A percentile compares a stretch with the other conserved stretches of the same genome.
phyloP scores from a whole-genome alignment of 2,797 vertebrate species.

The Sternotherus odoratus region DNA sequence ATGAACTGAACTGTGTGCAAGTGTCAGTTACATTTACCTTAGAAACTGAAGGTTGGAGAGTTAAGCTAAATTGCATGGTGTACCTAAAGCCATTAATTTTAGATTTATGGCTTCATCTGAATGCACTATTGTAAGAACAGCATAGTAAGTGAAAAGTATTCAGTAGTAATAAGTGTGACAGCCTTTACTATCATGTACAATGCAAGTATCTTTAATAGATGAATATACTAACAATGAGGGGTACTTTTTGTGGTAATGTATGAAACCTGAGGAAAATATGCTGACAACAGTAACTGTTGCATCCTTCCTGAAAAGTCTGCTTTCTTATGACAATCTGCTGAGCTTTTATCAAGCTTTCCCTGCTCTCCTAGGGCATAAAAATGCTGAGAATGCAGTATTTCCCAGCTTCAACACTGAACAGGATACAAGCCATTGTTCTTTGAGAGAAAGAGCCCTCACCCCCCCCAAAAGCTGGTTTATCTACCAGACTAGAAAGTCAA shows the following conservation, averaged over 20 bases:
- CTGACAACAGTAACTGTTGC: conserved; percentile 73
- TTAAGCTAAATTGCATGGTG: conserved; percentile 4
- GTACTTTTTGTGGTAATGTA: too few relatives aligned
- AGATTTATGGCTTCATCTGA: not conserved
- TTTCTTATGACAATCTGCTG: conserved; percentile 73
- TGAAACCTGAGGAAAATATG: conserved; percentile 55
- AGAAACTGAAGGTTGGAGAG: not conserved
- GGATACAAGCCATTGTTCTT: conserved; percentile 77
- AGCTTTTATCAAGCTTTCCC: conserved; percentile 66
- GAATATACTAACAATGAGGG: too few relatives aligned
- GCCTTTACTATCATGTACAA: not conserved
- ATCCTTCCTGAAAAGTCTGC: conserved; percentile 75
- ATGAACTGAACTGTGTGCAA: not conserved
- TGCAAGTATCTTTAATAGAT: not conserved
- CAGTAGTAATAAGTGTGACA: not conserved
- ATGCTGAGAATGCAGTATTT: conserved; percentile 79
- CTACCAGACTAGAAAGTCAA: not conserved
- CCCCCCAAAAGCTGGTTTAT: not conserved
- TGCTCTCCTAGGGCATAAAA: conserved; percentile 71
- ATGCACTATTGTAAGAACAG: not conserved
- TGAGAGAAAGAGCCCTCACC: not conserved
- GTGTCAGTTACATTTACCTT: not conserved
- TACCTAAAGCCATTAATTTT: not conserved
- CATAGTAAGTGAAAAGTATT: not conserved
- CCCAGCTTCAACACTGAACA: conserved; percentile 68